Evolutionary conservation across 2,888 invertebrate genomes (phyloP), one percentile per base, ranked within the genome.

Genomic region (Philhelius pedissequus): DNA sequence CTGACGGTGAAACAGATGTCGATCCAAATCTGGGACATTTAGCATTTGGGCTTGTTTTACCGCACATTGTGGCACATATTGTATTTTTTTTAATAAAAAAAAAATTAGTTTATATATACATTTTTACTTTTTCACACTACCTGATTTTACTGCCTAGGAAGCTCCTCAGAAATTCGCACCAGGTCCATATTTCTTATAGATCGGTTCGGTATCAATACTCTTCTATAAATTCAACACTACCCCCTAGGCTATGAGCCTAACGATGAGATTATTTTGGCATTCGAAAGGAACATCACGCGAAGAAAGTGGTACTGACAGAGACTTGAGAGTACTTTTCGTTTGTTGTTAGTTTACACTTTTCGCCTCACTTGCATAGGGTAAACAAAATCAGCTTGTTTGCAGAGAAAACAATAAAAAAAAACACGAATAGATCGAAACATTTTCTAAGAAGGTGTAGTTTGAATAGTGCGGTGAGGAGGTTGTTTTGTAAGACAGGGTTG

Each of bases 361-460:
- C 54, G 71, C 60, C 22, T 77, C 78, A 78, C 78, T 78, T 58
- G 48, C 30, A 18, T 58, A 40, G 35, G 58, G 48, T 64, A 45
- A 78, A 73, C 71, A 50, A 54, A 78, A 58, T 77, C 64, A 64
- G 45, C 18, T 18, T 62, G 48, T 64, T 64, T 64, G 32, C n/a
- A 13, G 22, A 22, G 11, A 32, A 48, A 48, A 9, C 20, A 40
- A 27, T 15, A 22, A 35, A 60, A 15, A 43, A 40, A 18, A 32
- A 58, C n/a, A n/a, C 22, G 1, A 56, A 8, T 0, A 7, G 13
- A 20, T 32, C 13, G 20, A 35, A 13, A 35, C 13, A 48, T n/a
- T 32, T 32, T 48, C 9, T n/a, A 45, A 45, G 2, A 0, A 4
- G 18, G 13, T 20, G 43, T 54, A 11, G 1, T n/a, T n/a, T 7